A percentile compares a stretch with the other conserved stretches of the same genome.
Conservation (phyloP, 1,140 invertebrate genomes). For the Diabrotica virgifera region DNA sequence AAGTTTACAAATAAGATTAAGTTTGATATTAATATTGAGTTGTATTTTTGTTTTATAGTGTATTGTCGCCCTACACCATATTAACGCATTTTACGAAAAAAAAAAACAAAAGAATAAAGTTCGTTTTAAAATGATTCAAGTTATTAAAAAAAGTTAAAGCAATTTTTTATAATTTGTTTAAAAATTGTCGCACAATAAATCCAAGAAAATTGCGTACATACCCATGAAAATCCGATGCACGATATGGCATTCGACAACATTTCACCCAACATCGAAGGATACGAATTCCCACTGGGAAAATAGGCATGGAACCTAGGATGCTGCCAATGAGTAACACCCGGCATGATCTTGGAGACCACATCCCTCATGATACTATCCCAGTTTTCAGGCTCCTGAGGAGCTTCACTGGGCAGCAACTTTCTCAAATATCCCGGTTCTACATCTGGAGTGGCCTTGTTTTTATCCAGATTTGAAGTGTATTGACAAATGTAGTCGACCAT, state of each 20-base stretch:
- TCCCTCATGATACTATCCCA: slow-evolving; percentile 87
- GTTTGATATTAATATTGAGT: no score
- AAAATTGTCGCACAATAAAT: slow-evolving; percentile 31
- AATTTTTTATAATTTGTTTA: no score
- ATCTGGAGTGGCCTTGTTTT: slow-evolving; percentile 72
- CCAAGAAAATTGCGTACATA: slow-evolving; percentile 46
- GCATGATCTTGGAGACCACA: slow-evolving; percentile 89
- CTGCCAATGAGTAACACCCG: slow-evolving; percentile 95
- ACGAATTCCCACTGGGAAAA: slow-evolving; percentile 93
- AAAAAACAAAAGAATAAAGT: no score
- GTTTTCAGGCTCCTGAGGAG: slow-evolving; percentile 76
- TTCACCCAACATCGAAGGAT: slow-evolving; percentile 89
- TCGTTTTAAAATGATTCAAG: no score
- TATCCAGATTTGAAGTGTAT: slow-evolving; percentile 74
- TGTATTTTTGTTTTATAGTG: no score
- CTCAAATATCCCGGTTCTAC: slow-evolving; percentile 84
- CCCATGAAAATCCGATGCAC: slow-evolving; percentile 95
- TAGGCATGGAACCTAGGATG: slow-evolving; percentile 96
- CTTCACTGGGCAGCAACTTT: slow-evolving; percentile 67
- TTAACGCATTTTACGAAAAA: no score
- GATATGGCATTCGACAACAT: slow-evolving; percentile 91
- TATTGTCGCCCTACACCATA: no score
- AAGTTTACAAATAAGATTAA: no score
- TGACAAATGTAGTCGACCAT: slow-evolving; percentile 93
- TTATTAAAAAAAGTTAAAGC: no score